Evolutionary conservation across 92 coral and sea anemone species (phyloP).

Genomic region (Blastomussa wellsi): DNA sequence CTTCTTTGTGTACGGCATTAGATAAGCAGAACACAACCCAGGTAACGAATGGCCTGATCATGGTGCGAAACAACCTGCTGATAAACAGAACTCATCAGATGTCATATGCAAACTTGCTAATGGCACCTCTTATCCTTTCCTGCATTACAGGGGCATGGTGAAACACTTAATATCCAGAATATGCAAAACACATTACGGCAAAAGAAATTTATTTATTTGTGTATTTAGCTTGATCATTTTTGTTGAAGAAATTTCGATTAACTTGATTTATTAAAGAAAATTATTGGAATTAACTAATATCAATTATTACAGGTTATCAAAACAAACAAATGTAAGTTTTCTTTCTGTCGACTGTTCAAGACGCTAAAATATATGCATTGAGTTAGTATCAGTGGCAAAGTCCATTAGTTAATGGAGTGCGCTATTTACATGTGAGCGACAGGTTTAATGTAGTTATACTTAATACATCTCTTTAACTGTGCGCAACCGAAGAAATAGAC

Average conservation of each 20-base stretch:
- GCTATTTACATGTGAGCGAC: background rate
- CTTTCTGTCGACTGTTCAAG: background rate
- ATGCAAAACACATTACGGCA: background rate
- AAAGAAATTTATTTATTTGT: background rate
- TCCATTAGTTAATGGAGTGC: background rate
- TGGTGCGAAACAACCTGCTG: background rate
- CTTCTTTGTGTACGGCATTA: conserved; percentile 3
- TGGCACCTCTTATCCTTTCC: background rate
- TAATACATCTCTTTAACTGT: background rate
- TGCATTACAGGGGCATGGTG: background rate
- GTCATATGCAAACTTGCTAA: background rate
- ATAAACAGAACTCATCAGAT: background rate
- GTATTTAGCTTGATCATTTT: background rate
- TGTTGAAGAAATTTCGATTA: background rate
- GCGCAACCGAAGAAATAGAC: background rate
- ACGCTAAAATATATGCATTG: background rate
- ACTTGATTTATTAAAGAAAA: background rate
- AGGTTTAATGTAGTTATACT: background rate
- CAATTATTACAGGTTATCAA: background rate
- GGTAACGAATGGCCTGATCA: background rate
- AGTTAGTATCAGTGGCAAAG: background rate
- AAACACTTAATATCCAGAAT: background rate
- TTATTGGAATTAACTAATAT: background rate
- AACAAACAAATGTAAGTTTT: background rate
- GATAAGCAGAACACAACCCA: conserved; percentile 1